Evolutionary conservation across 2,797 vertebrate species (phyloP), one percentile per base, ranked within the genome.

Genomic region (Podarcis siculus): DNA sequence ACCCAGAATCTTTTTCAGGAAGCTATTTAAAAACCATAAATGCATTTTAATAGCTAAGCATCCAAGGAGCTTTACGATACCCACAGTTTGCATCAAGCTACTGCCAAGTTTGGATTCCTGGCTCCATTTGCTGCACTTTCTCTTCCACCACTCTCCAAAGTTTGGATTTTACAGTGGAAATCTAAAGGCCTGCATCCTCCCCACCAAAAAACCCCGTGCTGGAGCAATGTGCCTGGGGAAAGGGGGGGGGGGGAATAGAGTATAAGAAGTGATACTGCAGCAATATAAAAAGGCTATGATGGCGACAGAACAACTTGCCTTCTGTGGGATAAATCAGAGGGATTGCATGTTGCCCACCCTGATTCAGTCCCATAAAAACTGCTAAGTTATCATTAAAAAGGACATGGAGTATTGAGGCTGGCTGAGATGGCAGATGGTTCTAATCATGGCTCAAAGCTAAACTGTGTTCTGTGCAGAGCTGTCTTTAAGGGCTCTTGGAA

Each of bases 1-100:
- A 90, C 88, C 79, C 86, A 95, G 91, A 92, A 96, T 30, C 39
- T 32, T 64, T 19, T 23, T 64, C 95, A 89, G 93, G 96, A 95
- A 95, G 87, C 32, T 2, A 35, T 91, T 87, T 90, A 67, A n/a
- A 83, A 91, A 92, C 79, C 77, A 87, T 79, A 86, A 32, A 39
- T 45, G 55, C 49, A 30, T 73, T 95, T 87, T 93, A 90, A 91
- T 84, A 84, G 5, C 72, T 0, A 85, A 79, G 89, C 79, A 73
- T n/a, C 82, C 85, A 87, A 90, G 80, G 35, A 69, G 69, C 42
- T 86, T 89, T 69, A 69, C 21, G 8, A 37, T 64, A 55, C 8
- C 55, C 37, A 5, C 61, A 10, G 35, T 81, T 71, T 79, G 27
- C 35, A 81, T 42, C 25, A n/a, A 73, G 4, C 27, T 25, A 64